Percentiles rank a stretch among this genome's conserved stretches.
These are phyloP conservation scores for Manis pentadactyla DNA, from an alignment of 2,797 vertebrate species.

Conservation along the genomic window DNA sequence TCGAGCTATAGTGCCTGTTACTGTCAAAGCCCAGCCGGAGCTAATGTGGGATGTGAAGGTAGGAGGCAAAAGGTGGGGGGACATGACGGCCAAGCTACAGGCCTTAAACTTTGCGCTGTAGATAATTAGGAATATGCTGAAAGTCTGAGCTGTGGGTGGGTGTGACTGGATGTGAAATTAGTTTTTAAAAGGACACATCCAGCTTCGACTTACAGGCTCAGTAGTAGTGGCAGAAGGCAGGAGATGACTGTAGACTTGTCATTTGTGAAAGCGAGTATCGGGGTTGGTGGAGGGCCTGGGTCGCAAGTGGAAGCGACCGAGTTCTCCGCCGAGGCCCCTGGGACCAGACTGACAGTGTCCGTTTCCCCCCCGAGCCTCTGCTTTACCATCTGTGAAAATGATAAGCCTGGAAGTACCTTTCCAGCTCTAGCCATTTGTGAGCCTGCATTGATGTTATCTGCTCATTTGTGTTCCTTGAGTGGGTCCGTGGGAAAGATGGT, in stretches of 20 bases:
- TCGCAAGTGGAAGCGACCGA: neutral
- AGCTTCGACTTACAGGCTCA: neutral
- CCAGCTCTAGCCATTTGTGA: neutral
- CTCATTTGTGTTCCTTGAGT: neutral
- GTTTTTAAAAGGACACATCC: neutral
- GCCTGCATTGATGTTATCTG: neutral
- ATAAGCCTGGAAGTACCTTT: neutral
- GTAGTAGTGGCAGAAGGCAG: neutral
- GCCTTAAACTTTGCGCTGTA: neutral
- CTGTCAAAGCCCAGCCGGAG: too few relatives aligned
- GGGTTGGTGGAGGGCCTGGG: too few relatives aligned
- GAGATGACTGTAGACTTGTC: neutral
- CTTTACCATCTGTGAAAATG: conserved; percentile 26
- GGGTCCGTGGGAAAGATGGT: conserved; percentile 5
- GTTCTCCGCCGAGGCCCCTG: neutral
- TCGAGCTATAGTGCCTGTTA: neutral
- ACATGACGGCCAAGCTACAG: neutral
- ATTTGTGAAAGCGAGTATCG: neutral
- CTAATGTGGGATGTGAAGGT: neutral
- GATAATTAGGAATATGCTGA: neutral
- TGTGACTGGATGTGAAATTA: neutral
- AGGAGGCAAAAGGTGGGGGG: neutral
- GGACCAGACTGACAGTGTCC: neutral
- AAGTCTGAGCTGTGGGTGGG: neutral
- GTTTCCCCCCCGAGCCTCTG: neutral